Percentiles rank a stretch among this genome's conserved stretches.
Evolutionary conservation across 1,140 invertebrate genomes (phyloP).

Genomic region (Heliconius eleuchia): DNA sequence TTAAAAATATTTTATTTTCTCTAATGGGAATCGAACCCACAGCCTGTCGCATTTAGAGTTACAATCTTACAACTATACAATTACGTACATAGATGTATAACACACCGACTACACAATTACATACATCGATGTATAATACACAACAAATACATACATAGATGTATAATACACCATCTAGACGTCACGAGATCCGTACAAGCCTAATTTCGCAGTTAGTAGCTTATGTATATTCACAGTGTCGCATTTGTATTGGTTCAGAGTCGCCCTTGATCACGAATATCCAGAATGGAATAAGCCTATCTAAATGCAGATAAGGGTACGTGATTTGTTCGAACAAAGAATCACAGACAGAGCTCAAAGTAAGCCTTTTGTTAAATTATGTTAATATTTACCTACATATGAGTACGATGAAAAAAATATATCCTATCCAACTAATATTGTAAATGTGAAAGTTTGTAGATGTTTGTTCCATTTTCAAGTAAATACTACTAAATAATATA

Average conservation of each 20-base stretch:
- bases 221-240: constrained; percentile 10
- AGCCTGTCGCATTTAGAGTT: too few species aligned
- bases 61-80: too few species aligned
- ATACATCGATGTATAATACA: not conserved
- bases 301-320: constrained; percentile 35
- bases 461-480: too few species aligned
- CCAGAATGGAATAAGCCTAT: constrained; percentile 33
- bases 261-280: constrained; percentile 13
- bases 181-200: not conserved
- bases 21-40: too few species aligned
- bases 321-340: constrained; percentile 35
- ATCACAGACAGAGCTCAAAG: constrained; percentile 19
- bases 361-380: constrained; percentile 8
- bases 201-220: not conserved
- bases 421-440: not conserved
- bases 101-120: not conserved
- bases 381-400: not conserved
- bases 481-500: too few species aligned
- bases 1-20: too few species aligned
- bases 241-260: constrained; percentile 29
- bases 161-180: not conserved
- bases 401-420: not conserved
- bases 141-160: not conserved
- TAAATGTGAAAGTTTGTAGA: too few species aligned
- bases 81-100: not conserved